Percentiles rank a stretch among this genome's conserved stretches.
Conservation (phyloP, 2,888 invertebrate species). For the Synanthedon formicaeformis region DNA sequence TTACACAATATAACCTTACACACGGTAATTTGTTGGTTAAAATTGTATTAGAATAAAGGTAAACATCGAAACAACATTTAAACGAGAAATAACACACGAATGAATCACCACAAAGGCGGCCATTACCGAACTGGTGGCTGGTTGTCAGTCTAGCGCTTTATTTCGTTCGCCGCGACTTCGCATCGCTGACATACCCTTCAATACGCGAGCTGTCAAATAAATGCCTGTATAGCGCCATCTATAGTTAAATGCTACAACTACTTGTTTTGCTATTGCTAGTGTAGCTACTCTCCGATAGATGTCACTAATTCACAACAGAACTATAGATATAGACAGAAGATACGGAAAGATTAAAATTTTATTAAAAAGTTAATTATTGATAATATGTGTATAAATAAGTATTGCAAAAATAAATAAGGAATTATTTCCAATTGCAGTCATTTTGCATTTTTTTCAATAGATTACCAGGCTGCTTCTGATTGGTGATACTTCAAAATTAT, state of each 20-base stretch:
- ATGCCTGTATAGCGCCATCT: background rate
- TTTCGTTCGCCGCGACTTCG: too few relatives aligned
- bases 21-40: slow-evolving; percentile 32
- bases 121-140: slow-evolving; percentile 62
- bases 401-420: too few relatives aligned
- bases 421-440: too few relatives aligned
- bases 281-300: background rate
- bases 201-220: slow-evolving; percentile 25
- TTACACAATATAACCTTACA: slow-evolving; percentile 31
- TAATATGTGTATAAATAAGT: too few relatives aligned
- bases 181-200: slow-evolving; percentile 9
- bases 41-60: slow-evolving; percentile 57
- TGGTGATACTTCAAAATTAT: too few relatives aligned
- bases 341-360: too few relatives aligned
- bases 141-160: slow-evolving; percentile 6
- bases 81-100: slow-evolving; percentile 21
- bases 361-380: too few relatives aligned
- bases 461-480: too few relatives aligned
- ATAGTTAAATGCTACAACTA: background rate
- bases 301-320: too few relatives aligned
- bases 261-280: background rate
- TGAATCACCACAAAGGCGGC: slow-evolving; percentile 58
- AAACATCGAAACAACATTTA: slow-evolving; percentile 54
- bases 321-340: too few relatives aligned
- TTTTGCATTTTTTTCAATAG: too few relatives aligned